phyloP scores from a whole-genome alignment of 2,888 invertebrate genomes.

The Andricus curvator region DNA sequence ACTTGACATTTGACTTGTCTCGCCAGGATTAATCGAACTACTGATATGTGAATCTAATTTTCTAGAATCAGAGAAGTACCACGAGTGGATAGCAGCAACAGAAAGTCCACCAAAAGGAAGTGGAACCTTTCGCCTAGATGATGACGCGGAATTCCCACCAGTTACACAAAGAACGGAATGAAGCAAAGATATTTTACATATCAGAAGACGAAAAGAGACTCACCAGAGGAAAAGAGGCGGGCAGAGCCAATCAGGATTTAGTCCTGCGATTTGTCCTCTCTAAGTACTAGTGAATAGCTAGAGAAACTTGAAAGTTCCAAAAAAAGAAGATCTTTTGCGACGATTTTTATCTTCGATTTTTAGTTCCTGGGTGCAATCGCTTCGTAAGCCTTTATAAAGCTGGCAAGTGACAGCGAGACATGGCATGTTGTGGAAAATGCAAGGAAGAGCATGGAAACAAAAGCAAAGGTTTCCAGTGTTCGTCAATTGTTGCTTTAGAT shows the following conservation, averaged over 20 bases:
- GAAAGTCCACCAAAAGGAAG: slow-evolving; percentile 85
- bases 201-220: slow-evolving; percentile 9
- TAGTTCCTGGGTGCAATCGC: slow-evolving; percentile 20
- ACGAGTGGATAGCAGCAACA: slow-evolving; percentile 87
- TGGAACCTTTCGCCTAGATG: slow-evolving; percentile 85
- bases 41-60: slow-evolving; percentile 48
- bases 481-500: slow-evolving; percentile 29
- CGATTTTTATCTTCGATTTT: slow-evolving; percentile 12
- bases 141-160: slow-evolving; percentile 91
- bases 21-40: background rate
- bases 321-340: slow-evolving; percentile 8
- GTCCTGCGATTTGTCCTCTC: background rate
- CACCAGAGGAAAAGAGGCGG: slow-evolving; percentile 1
- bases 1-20: slow-evolving; percentile 18
- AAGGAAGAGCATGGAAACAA: background rate
- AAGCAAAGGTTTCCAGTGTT: background rate
- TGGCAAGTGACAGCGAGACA: background rate
- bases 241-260: background rate
- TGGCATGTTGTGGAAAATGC: slow-evolving; percentile 22
- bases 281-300: slow-evolving; percentile 13
- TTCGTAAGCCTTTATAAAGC: slow-evolving; percentile 18
- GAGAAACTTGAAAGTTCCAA: background rate
- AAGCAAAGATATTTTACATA: slow-evolving; percentile 54
- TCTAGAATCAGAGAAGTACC: slow-evolving; percentile 86
- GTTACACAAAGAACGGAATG: slow-evolving; percentile 83